A percentile compares a stretch with the other conserved stretches of the same genome.
These are phyloP conservation scores for Arremon aurantiirostris DNA, from an alignment of 2,797 vertebrate species.

Conservation along the genomic window DNA sequence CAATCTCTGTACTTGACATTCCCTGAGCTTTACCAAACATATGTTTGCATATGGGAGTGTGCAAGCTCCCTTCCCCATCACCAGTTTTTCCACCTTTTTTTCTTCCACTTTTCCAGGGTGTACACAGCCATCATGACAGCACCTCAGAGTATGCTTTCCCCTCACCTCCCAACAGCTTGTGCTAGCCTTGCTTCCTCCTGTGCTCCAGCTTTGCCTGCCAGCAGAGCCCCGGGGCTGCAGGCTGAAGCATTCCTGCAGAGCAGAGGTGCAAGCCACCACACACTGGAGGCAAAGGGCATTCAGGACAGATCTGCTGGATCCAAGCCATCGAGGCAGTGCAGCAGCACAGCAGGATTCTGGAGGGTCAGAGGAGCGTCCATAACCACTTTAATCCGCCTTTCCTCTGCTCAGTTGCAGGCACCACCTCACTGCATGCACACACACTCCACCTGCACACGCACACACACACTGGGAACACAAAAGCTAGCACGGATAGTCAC, in stretches of 20 bases:
- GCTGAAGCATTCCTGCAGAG: neutral
- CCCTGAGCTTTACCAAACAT: neutral
- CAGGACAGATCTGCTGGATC: neutral
- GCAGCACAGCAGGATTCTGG: neutral
- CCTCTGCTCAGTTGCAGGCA: neutral
- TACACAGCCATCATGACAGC: neutral
- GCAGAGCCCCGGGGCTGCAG: neutral
- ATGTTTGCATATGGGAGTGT: neutral
- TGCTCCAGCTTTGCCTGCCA: neutral
- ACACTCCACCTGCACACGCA: neutral
- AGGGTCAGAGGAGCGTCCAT: neutral
- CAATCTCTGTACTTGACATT: neutral
- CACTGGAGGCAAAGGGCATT: neutral
- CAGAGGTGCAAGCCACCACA: neutral
- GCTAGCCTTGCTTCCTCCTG: neutral
- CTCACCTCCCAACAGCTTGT: neutral
- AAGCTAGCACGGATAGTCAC: neutral
- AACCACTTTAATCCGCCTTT: neutral
- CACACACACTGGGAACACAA: neutral
- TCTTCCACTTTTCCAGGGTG: neutral
- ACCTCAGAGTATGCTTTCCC: rapidly evolving
- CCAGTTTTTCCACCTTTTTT: neutral
- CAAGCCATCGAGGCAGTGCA: neutral
- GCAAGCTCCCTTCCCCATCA: neutral
- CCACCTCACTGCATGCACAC: neutral